Evolutionary conservation across 1,140 invertebrate species (phyloP).

Genomic region (Venustaconcha ellipsiformis): DNA sequence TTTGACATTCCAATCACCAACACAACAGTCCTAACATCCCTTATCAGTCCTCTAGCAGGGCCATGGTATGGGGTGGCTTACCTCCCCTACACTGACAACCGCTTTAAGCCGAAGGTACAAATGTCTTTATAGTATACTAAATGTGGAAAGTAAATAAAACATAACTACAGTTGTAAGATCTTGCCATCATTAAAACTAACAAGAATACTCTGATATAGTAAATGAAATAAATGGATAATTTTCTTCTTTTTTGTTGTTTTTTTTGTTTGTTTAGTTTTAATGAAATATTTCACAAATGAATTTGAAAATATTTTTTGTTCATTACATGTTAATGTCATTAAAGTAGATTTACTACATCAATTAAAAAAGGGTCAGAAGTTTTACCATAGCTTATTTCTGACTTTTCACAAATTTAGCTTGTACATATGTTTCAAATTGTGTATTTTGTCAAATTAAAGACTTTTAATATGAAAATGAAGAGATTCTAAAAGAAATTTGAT

Average conservation of each 20-base stretch:
- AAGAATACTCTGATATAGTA: not conserved
- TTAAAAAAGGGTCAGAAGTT: too few species aligned
- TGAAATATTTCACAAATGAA: not conserved
- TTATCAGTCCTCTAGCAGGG: slow-evolving; percentile 17
- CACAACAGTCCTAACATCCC: slow-evolving; percentile 4
- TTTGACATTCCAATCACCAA: slow-evolving; percentile 17
- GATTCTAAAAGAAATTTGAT: too few species aligned
- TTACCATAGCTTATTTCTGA: too few species aligned
- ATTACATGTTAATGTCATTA: too few species aligned
- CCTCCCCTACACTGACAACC: slow-evolving; percentile 10
- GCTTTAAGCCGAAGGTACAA: slow-evolving; percentile 19
- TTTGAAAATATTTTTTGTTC: not conserved
- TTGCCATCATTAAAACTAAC: not conserved
- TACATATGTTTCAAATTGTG: too few species aligned
- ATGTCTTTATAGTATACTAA: not conserved
- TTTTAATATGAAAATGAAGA: too few species aligned
- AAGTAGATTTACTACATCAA: too few species aligned
- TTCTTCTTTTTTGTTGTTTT: slow-evolving; percentile 13
- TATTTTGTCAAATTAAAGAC: too few species aligned
- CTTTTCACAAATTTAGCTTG: too few species aligned
- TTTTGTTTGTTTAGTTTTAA: slow-evolving; percentile 4
- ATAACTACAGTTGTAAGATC: too few species aligned
- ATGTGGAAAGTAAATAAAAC: too few species aligned
- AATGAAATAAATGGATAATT: not conserved
- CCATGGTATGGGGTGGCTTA: slow-evolving; percentile 20